phyloP scores from a whole-genome alignment of 1,140 invertebrate species.

The Nasonia vitripennis region DNA sequence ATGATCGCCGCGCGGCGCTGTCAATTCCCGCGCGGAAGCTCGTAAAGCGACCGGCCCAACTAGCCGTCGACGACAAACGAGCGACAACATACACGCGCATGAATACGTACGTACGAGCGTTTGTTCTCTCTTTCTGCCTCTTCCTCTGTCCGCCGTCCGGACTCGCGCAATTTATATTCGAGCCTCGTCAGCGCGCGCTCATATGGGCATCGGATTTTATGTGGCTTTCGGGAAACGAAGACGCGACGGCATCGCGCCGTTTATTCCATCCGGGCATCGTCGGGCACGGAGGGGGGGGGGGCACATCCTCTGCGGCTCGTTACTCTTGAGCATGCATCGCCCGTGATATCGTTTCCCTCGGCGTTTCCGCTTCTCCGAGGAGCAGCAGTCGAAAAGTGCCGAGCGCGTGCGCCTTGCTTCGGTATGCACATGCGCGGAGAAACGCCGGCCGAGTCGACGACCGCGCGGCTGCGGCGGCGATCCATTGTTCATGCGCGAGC shows the following conservation, averaged over 20 bases:
- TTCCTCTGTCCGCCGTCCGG: not conserved
- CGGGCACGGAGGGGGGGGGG: too few species aligned
- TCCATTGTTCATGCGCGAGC: slow-evolving; percentile 27
- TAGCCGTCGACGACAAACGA: slow-evolving; percentile 20
- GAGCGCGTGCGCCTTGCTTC: not conserved
- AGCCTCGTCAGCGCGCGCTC: slow-evolving; percentile 37
- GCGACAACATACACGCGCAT: slow-evolving; percentile 28
- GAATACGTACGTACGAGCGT: not conserved
- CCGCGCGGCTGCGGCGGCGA: not conserved
- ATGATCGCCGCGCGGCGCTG: not conserved
- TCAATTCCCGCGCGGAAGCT: slow-evolving; percentile 34
- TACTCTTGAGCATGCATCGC: slow-evolving; percentile 22
- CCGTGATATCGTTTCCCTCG: not conserved
- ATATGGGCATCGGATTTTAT: slow-evolving; percentile 50
- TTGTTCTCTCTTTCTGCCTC: not conserved
- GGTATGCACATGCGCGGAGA: not conserved
- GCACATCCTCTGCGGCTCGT: not conserved
- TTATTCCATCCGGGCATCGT: slow-evolving; percentile 39
- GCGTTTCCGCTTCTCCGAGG: not conserved
- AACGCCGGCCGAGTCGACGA: slow-evolving; percentile 22
- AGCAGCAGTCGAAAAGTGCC: not conserved
- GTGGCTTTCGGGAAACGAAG: slow-evolving; percentile 50
- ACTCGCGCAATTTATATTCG: slow-evolving; percentile 43
- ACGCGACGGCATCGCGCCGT: not conserved
- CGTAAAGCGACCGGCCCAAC: slow-evolving; percentile 29